These are phyloP conservation scores for Ormyrus labotus DNA, from an alignment of 2,888 invertebrate genomes.

Conservation along the genomic window DNA sequence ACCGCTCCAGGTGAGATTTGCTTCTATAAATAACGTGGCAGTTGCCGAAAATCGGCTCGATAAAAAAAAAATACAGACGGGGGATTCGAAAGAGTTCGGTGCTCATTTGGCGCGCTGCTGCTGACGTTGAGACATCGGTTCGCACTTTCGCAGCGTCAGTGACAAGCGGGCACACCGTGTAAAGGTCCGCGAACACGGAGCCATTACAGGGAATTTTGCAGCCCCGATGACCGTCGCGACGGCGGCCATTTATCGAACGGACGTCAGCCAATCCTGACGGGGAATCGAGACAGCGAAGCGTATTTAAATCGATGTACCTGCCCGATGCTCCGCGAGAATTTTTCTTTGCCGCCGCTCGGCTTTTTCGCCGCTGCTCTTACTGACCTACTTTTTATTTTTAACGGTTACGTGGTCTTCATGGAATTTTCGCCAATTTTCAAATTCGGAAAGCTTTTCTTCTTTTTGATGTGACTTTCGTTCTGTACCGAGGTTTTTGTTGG, in stretches of 20 bases:
- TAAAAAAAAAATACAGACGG: conserved; percentile 2
- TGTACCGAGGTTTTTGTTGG: no score
- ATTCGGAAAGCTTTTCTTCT: no score
- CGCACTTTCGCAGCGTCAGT: conserved; percentile 45
- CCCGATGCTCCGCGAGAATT: neutral
- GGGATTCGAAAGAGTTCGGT: no score
- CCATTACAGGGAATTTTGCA: neutral
- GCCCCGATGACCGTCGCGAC: neutral
- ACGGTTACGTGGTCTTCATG: no score
- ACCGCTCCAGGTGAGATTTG: no score
- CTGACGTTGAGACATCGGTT: conserved; percentile 46
- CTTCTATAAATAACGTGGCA: no score
- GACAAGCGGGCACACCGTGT: conserved; percentile 2
- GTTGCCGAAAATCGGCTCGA: no score
- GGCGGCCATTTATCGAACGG: neutral
- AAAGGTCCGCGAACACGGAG: neutral
- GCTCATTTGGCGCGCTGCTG: neutral
- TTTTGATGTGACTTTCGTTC: no score
- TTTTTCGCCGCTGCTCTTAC: no score
- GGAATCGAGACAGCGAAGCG: neutral
- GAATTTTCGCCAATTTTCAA: no score
- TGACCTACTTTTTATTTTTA: no score
- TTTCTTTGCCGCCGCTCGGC: no score
- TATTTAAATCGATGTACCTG: neutral
- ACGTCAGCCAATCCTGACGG: neutral